Evolutionary conservation across 1,140 invertebrate species (phyloP).

Genomic region (Eriosoma lanigerum): DNA sequence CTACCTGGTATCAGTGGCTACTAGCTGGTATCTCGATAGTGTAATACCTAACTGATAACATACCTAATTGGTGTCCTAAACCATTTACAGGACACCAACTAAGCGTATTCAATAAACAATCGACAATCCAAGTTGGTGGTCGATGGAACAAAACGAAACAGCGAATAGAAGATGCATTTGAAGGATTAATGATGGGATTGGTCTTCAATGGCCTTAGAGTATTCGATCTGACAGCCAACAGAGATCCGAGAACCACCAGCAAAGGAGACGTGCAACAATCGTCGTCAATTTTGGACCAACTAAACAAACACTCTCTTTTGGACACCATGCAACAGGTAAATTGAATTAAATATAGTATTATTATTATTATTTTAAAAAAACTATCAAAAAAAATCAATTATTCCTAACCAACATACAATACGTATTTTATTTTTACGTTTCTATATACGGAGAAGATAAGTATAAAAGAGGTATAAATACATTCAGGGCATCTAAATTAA

Average conservation of each 20-base stretch:
- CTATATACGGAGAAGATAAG: too few species aligned
- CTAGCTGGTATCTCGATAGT: too few species aligned
- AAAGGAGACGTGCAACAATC: constrained; percentile 74
- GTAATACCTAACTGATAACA: background rate
- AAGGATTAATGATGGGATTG: constrained; percentile 83
- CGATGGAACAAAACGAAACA: constrained; percentile 69
- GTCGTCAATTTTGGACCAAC: constrained; percentile 70
- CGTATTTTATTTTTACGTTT: too few species aligned
- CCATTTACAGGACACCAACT: constrained; percentile 74
- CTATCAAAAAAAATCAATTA: too few species aligned
- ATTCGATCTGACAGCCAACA: constrained; percentile 80
- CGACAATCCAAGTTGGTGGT: constrained; percentile 86
- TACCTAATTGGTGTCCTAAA: constrained; percentile 2
- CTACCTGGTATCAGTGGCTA: too few species aligned
- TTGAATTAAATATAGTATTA: background rate
- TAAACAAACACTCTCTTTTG: constrained; percentile 59
- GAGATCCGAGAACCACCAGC: constrained; percentile 72
- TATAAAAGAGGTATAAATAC: too few species aligned
- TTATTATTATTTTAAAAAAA: too few species aligned
- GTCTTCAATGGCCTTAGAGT: constrained; percentile 84
- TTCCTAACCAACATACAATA: too few species aligned
- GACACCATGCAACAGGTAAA: constrained; percentile 80
- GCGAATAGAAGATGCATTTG: constrained; percentile 75
- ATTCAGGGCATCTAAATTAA: too few species aligned
- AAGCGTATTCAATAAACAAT: constrained; percentile 89